These are phyloP conservation scores for Aquatica leii DNA, from an alignment of 2,888 invertebrate species.

Conservation along the genomic window DNA sequence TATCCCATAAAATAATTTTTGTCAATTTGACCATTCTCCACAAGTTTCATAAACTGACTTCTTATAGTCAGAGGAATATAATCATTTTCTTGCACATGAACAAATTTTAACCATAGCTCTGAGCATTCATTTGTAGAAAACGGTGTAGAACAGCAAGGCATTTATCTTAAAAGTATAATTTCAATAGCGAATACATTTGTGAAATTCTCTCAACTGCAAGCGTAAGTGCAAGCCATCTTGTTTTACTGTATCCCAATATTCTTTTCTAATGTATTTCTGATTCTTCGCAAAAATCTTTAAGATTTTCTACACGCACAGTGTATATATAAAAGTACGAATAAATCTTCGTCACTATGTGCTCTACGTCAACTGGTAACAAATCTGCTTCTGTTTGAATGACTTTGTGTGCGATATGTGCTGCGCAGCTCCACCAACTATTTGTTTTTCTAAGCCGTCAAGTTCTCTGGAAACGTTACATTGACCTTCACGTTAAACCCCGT, in stretches of 20 bases:
- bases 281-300: too few relatives aligned
- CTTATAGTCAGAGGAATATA: slow-evolving; percentile 8
- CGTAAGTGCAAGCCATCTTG: too few relatives aligned
- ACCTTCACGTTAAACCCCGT: too few relatives aligned
- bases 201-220: too few relatives aligned
- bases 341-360: slow-evolving; percentile 50
- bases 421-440: slow-evolving; percentile 46
- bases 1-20: too few relatives aligned
- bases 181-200: too few relatives aligned
- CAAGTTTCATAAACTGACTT: neutral
- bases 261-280: too few relatives aligned
- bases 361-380: slow-evolving; percentile 49
- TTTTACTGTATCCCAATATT: too few relatives aligned
- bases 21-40: neutral
- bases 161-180: slow-evolving; percentile 47
- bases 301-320: too few relatives aligned
- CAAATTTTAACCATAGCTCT: slow-evolving; percentile 35
- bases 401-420: slow-evolving; percentile 52
- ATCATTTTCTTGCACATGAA: slow-evolving; percentile 30
- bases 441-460: neutral
- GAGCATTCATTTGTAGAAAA: slow-evolving; percentile 33
- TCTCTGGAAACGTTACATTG: too few relatives aligned
- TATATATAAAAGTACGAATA: too few relatives aligned
- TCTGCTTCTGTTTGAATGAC: slow-evolving; percentile 49
- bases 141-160: slow-evolving; percentile 40